Conservation (phyloP, 2,113 vertebrate species). For the Petaurus breviceps region DNA sequence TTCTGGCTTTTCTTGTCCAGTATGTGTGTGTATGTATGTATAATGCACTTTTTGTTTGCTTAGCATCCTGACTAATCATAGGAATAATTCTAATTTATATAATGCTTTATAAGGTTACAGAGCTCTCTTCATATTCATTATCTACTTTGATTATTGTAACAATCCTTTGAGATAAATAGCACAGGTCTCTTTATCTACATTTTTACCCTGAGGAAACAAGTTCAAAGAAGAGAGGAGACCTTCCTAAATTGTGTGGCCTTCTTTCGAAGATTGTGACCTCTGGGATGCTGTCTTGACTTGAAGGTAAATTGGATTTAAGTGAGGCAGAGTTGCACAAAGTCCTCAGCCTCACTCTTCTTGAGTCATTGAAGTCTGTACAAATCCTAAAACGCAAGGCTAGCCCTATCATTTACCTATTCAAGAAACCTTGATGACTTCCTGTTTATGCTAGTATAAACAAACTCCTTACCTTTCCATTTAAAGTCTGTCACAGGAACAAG, state of each 20-base stretch:
- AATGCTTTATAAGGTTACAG: background rate
- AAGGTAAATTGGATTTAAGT: background rate
- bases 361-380: background rate
- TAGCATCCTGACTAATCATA: background rate
- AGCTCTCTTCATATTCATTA: background rate
- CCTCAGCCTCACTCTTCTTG: background rate
- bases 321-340: background rate
- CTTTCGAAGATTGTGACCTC: too few relatives aligned
- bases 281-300: background rate
- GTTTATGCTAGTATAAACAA: background rate
- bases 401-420: background rate
- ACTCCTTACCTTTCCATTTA: background rate
- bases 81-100: background rate
- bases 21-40: background rate
- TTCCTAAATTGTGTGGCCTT: background rate
- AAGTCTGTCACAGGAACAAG: background rate
- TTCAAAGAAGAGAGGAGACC: background rate
- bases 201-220: conserved; percentile 14
- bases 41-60: background rate
- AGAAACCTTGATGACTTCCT: background rate
- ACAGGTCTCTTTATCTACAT: background rate
- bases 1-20: background rate
- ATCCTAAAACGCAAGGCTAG: background rate
- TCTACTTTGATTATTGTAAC: background rate
- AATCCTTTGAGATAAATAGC: background rate